Percentiles rank a stretch among this genome's conserved stretches.
Evolutionary conservation across 2,888 invertebrate genomes (phyloP).

Genomic region (Conus canariensis): DNA sequence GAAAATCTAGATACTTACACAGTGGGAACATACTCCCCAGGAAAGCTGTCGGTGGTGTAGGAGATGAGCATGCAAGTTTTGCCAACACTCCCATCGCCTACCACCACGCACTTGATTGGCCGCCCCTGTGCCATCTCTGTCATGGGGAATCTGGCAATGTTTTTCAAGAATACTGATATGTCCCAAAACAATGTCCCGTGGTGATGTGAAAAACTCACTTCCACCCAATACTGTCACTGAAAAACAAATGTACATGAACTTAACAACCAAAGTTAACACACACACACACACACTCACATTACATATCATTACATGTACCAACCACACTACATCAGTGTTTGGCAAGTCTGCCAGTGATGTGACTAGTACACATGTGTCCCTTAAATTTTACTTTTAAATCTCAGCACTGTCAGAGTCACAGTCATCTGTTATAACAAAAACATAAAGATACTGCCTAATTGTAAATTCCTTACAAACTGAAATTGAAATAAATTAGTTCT

Average conservation of each 20-base stretch:
- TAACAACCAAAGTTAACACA: no score
- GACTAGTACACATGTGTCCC: no score
- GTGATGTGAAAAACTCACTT: background rate
- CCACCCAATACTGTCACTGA: background rate
- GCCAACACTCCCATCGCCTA: constrained; percentile 83
- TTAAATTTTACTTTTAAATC: no score
- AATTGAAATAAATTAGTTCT: no score
- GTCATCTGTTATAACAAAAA: no score
- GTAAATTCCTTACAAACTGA: no score
- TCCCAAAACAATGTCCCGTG: background rate
- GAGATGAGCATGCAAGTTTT: constrained; percentile 84
- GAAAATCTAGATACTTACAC: constrained; percentile 75
- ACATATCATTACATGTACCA: no score
- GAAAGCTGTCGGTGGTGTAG: constrained; percentile 83
- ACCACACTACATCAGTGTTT: no score
- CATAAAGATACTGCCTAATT: no score
- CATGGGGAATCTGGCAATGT: constrained; percentile 36
- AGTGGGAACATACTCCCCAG: constrained; percentile 83
- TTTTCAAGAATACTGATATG: background rate
- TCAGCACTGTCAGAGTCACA: no score
- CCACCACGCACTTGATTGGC: constrained; percentile 83
- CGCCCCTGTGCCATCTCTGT: constrained; percentile 75
- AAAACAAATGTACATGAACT: background rate
- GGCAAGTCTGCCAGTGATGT: no score
- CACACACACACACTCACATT: no score